Evolutionary conservation across 2,797 vertebrate genomes (phyloP), one percentile per base, ranked within the genome.

Genomic region (Thalassophryne amazonica): DNA sequence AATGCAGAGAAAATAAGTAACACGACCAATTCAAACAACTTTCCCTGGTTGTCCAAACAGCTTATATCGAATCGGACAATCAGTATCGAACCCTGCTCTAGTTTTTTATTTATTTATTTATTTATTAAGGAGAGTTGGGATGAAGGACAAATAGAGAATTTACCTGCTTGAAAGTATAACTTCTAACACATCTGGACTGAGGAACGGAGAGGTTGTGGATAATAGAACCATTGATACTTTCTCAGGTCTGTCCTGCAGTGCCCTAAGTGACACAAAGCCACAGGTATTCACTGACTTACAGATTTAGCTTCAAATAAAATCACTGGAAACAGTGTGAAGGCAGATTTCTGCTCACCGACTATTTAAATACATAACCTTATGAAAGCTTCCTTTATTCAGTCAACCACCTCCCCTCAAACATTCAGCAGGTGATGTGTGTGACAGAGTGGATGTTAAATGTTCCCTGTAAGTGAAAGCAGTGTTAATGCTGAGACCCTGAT

Each of bases 281-380:
- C 78, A 80, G 68, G 73, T 73, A 76, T 70, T 65, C 51, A 32
- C 50, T 36, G 30, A 36, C 60, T 35, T 13, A 24, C 32, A 55
- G 3, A 54, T 17, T 59, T 58, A 16, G 43, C 31, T 59, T 60
- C 42, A 40, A 7, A 64, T 48, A 42, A 68, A 22, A 67, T 59
- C 30, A 30, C 41, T 69, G 74, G 54, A 71, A 62, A 76, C 4
- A 32, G 13, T 20, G 2, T 20, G 31, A 5, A 30, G 20, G 19
- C 38, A 47, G 21, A 53, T 56, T 62, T 70, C 18, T 13, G 9
- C 73, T 41, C 25, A 14, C 53, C 42, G 50, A 47, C 51, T 45
- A 30, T 47, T 31, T 42, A 45, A 16, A 36, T 29, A 15, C 13
- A 36, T 40, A 23, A 21, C 16, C 14, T 7, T 36, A 7, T 76